Evolutionary conservation across 2,113 vertebrate genomes (phyloP).

Genomic region (Barnardius zonarius): DNA sequence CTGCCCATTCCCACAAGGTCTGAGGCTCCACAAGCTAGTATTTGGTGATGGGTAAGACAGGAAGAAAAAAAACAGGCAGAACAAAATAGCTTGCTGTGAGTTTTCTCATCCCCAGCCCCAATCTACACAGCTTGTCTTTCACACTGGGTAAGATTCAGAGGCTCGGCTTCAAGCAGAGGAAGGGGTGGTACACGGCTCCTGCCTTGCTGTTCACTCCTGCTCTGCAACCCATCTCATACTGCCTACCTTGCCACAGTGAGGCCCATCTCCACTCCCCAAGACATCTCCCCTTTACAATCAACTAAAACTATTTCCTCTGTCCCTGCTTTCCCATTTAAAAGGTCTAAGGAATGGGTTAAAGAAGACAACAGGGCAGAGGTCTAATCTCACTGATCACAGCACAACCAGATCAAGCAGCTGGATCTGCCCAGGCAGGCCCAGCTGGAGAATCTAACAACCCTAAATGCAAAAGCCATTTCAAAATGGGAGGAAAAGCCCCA

Average conservation of each 20-base stretch:
- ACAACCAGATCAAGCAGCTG: background rate
- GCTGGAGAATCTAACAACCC: background rate
- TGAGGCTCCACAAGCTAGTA: background rate
- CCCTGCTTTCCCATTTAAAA: background rate
- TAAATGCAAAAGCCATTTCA: background rate
- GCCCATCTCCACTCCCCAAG: background rate
- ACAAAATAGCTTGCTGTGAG: background rate
- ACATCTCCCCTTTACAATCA: background rate
- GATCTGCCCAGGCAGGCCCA: background rate
- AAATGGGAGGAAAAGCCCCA: background rate
- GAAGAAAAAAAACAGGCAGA: background rate
- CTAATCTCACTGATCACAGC: background rate
- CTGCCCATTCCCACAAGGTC: background rate
- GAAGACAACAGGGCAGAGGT: background rate
- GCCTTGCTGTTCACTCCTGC: background rate
- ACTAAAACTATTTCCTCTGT: background rate
- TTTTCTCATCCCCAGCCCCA: background rate
- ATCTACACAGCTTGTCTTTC: background rate
- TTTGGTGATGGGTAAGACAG: rapidly evolving
- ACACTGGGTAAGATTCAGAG: background rate
- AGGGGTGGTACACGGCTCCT: background rate
- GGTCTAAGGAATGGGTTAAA: background rate
- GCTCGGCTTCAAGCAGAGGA: background rate
- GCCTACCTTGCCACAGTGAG: background rate
- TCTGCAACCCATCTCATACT: rapidly evolving